Evolutionary conservation across 2,888 invertebrate species (phyloP).

Genomic region (Drosophila nigricruria): DNA sequence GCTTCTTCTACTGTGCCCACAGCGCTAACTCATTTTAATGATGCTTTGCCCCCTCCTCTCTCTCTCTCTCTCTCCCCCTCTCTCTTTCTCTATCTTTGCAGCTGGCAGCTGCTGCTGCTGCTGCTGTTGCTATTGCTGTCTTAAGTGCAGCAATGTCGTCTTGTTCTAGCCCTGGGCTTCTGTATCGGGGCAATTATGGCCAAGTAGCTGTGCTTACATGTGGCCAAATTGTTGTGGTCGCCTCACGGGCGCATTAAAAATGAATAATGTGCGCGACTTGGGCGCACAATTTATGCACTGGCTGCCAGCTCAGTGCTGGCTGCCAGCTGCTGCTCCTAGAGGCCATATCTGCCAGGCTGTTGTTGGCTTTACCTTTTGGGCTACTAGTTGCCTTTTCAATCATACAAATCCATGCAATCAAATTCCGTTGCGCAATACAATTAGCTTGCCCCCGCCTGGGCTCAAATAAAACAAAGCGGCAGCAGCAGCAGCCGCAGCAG

Average conservation of each 20-base stretch:
- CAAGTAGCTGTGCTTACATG: constrained; percentile 77
- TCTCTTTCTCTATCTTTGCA: not conserved
- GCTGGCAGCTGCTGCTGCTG: constrained; percentile 19
- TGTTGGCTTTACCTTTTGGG: constrained; percentile 21
- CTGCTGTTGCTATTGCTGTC: constrained; percentile 35
- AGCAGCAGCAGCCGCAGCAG: constrained; percentile 25
- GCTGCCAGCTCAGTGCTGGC: constrained; percentile 28
- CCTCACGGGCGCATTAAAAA: constrained; percentile 78
- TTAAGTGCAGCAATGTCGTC: constrained; percentile 74
- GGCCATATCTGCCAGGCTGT: not conserved
- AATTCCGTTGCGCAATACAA: constrained; percentile 76
- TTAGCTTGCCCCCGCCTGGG: constrained; percentile 60
- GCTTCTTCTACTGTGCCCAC: constrained; percentile 45
- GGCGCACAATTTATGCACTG: constrained; percentile 77
- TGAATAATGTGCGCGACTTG: constrained; percentile 79
- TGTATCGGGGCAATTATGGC: constrained; percentile 75
- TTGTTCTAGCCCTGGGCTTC: constrained; percentile 42
- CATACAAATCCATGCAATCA: constrained; percentile 80
- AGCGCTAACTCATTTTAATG: constrained; percentile 80
- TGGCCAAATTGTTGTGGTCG: constrained; percentile 80
- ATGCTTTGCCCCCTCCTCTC: constrained; percentile 42
- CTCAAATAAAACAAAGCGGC: constrained; percentile 48
- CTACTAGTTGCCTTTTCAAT: constrained; percentile 68
- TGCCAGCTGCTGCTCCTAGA: constrained; percentile 34
- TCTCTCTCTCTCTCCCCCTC: constrained; percentile 13